A percentile compares a stretch with the other conserved stretches of the same genome.
Conservation (phyloP, 2,113 vertebrate genomes). For the Oxyruncus cristatus region DNA sequence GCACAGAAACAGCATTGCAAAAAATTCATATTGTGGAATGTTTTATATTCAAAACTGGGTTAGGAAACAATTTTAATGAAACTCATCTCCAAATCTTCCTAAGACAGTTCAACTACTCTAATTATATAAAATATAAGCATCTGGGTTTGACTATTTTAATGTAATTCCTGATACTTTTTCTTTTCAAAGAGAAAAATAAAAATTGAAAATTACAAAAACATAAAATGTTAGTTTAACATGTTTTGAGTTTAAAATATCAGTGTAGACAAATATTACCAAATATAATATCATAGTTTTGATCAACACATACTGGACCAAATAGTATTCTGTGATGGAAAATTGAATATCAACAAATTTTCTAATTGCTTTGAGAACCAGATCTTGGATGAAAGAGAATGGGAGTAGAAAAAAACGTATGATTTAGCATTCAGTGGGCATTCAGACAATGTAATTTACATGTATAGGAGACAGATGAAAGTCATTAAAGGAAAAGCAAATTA, state of each 20-base stretch:
- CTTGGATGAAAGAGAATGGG: not conserved
- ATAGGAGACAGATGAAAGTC: constrained; percentile 11
- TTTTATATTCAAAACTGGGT: not conserved
- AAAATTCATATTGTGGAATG: not conserved
- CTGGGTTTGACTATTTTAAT: not conserved
- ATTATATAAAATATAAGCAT: not conserved
- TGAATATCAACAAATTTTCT: not conserved
- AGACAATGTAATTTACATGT: constrained; percentile 14
- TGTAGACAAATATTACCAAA: not conserved
- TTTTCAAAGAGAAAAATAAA: not conserved
- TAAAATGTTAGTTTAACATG: fast-evolving
- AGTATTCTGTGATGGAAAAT: not conserved
- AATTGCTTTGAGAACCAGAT: not conserved
- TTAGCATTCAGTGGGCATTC: constrained; percentile 1
- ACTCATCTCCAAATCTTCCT: not conserved
- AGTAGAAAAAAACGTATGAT: not conserved
- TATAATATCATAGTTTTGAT: not conserved
- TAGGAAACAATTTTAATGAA: not conserved
- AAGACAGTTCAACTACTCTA: not conserved
- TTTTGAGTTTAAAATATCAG: not conserved
- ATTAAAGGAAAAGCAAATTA: constrained; percentile 44
- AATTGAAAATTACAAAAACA: not conserved
- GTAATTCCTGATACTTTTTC: not conserved
- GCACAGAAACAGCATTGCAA: not conserved
- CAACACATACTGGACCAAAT: not conserved